Percentiles rank a stretch among this genome's conserved stretches.
These are phyloP conservation scores for Amblyjoppa proteus DNA, from an alignment of 2,888 invertebrate genomes.

Conservation along the genomic window DNA sequence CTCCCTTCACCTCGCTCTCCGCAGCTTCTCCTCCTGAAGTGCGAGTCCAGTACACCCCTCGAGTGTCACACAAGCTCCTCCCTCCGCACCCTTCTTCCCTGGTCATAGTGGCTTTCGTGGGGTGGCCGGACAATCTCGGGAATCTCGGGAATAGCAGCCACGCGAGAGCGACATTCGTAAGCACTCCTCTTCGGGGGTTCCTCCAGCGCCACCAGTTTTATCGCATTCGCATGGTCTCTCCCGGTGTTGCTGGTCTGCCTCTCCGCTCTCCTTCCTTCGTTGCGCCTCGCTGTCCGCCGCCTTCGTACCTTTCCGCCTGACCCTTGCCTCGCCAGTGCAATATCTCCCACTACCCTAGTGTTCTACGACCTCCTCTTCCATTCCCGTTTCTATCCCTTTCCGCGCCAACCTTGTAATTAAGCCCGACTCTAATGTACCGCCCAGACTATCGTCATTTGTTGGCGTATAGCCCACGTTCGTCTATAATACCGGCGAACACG, in stretches of 20 bases:
- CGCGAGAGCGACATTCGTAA: constrained; percentile 72
- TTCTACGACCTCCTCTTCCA: constrained; percentile 2
- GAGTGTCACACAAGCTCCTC: not conserved
- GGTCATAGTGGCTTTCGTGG: constrained; percentile 20
- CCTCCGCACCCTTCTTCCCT: not conserved
- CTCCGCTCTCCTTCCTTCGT: constrained; percentile 33
- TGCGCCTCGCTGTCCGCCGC: not conserved
- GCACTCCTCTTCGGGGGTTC: constrained; percentile 70
- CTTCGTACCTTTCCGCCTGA: constrained; percentile 20
- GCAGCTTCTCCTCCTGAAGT: constrained; percentile 20
- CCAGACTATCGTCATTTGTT: constrained; percentile 70
- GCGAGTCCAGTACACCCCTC: constrained; percentile 24
- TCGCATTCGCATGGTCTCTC: constrained; percentile 18
- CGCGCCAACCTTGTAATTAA: constrained; percentile 75
- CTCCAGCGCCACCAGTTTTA: constrained; percentile 54
- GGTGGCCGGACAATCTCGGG: constrained; percentile 74
- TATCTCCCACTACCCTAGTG: not conserved
- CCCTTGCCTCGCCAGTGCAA: constrained; percentile 3
- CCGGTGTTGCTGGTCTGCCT: constrained; percentile 43
- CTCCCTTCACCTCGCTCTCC: constrained; percentile 7
- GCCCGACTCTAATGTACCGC: constrained; percentile 76
- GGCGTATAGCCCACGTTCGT: constrained; percentile 11
- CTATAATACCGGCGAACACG: not conserved
- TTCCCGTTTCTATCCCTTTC: constrained; percentile 51
- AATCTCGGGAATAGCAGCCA: constrained; percentile 77